Evolutionary conservation across 2,888 invertebrate species (phyloP).

Genomic region (Geotrupes spiniger): DNA sequence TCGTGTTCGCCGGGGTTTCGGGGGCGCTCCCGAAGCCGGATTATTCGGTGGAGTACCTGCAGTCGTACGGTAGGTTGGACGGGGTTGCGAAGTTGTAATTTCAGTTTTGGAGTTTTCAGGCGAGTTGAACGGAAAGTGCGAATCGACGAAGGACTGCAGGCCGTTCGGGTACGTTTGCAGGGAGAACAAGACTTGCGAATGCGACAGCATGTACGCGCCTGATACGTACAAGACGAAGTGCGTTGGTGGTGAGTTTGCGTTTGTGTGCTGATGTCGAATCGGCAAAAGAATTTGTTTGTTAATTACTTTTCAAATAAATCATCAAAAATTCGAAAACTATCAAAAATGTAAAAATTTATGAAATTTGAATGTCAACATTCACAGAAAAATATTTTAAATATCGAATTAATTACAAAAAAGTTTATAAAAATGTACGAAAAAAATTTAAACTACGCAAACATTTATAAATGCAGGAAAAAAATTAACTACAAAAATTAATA

Average conservation of each 20-base stretch:
- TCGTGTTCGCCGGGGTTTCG: conserved; percentile 5
- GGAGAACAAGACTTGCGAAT: conserved; percentile 44
- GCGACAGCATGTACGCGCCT: conserved; percentile 39
- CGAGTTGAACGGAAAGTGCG: conserved; percentile 36
- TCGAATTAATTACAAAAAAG: too few relatives aligned
- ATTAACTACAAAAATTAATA: too few relatives aligned
- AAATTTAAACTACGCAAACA: too few relatives aligned
- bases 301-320: not conserved
- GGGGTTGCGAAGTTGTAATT: too few relatives aligned
- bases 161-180: conserved; percentile 44
- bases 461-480: too few relatives aligned
- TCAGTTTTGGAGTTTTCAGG: conserved; percentile 21
- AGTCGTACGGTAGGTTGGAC: conserved; percentile 13
- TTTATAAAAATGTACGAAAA: too few relatives aligned
- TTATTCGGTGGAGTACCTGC: conserved; percentile 13
- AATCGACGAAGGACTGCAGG: conserved; percentile 37
- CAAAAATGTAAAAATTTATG: too few relatives aligned
- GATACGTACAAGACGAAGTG: conserved; percentile 40
- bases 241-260: conserved; percentile 42
- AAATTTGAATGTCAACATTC: too few relatives aligned
- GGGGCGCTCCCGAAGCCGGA: not conserved
- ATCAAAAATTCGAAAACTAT: too few relatives aligned
- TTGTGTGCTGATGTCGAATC: not conserved
- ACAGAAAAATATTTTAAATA: too few relatives aligned
- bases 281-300: too few relatives aligned